A percentile compares a stretch with the other conserved stretches of the same genome.
Evolutionary conservation across 2,113 vertebrate species (phyloP).

Genomic region (Elephas maximus): DNA sequence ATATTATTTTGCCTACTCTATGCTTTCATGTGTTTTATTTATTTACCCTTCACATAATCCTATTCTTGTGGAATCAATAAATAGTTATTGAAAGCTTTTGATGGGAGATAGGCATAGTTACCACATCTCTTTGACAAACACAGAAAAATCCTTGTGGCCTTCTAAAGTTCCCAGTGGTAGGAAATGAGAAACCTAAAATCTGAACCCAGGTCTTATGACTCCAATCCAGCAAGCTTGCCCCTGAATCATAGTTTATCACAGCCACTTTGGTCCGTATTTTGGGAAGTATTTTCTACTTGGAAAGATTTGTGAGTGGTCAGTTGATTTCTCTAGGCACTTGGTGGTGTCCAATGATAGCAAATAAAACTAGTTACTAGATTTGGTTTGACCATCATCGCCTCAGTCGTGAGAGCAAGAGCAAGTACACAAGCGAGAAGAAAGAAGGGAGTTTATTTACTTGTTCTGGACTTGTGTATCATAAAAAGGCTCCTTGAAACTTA

Average conservation of each 20-base stretch:
- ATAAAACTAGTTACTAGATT: slow-evolving; percentile 33
- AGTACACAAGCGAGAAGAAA: background rate
- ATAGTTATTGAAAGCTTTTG: slow-evolving; percentile 1
- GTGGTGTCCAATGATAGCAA: slow-evolving; percentile 32
- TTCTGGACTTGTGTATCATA: background rate
- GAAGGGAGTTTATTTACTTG: background rate
- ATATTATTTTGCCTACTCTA: background rate
- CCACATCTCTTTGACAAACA: slow-evolving; percentile 43
- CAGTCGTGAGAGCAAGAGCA: background rate
- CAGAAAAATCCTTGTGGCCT: background rate
- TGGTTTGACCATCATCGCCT: background rate
- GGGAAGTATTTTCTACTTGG: background rate
- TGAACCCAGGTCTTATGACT: background rate
- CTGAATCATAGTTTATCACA: background rate
- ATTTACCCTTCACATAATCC: background rate
- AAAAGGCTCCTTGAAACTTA: slow-evolving; percentile 21
- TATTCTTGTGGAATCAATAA: background rate
- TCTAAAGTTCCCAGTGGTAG: background rate
- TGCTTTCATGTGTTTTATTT: background rate
- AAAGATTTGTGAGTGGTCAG: background rate
- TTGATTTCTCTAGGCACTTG: slow-evolving; percentile 35
- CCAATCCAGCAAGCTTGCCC: background rate
- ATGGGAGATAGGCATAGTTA: background rate
- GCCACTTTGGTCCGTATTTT: background rate
- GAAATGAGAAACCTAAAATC: slow-evolving; percentile 41